Conservation (phyloP, 2,113 vertebrate species). For the Gavia stellata region DNA sequence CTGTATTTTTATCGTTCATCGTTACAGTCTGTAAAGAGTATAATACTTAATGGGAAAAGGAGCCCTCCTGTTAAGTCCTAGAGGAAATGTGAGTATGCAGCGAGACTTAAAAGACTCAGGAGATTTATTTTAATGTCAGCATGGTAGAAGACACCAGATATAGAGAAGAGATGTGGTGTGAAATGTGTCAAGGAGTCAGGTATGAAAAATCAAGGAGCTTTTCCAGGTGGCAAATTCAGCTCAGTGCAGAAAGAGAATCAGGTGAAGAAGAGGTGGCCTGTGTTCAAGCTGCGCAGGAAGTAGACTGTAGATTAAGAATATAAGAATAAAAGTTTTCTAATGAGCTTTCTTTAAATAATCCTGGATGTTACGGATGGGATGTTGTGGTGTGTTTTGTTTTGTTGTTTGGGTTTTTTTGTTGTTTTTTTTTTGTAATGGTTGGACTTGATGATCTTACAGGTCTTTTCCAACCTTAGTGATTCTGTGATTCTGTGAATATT, state of each 20-base stretch:
- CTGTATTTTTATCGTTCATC: not conserved
- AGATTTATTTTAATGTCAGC: not conserved
- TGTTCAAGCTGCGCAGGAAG: not conserved
- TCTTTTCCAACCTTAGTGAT: too few species aligned
- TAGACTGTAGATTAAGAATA: not conserved
- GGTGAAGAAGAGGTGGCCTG: not conserved
- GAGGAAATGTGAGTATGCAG: not conserved
- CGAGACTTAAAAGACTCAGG: not conserved
- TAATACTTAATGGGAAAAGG: not conserved
- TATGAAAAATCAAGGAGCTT: not conserved
- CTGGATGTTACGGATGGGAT: not conserved
- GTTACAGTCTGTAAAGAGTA: not conserved
- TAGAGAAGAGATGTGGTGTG: not conserved
- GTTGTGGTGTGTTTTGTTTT: too few species aligned
- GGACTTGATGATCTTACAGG: too few species aligned
- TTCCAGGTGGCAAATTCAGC: not conserved
- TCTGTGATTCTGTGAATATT: too few species aligned
- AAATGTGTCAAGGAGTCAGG: not conserved
- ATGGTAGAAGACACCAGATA: not conserved
- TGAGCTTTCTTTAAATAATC: not conserved
- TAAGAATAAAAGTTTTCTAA: not conserved
- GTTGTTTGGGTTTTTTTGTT: too few species aligned
- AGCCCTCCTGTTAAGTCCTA: not conserved
- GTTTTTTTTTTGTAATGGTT: too few species aligned
- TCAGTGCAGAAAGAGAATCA: not conserved